phyloP scores from a whole-genome alignment of 2,797 vertebrate genomes.

The Knipowitschia caucasica region DNA sequence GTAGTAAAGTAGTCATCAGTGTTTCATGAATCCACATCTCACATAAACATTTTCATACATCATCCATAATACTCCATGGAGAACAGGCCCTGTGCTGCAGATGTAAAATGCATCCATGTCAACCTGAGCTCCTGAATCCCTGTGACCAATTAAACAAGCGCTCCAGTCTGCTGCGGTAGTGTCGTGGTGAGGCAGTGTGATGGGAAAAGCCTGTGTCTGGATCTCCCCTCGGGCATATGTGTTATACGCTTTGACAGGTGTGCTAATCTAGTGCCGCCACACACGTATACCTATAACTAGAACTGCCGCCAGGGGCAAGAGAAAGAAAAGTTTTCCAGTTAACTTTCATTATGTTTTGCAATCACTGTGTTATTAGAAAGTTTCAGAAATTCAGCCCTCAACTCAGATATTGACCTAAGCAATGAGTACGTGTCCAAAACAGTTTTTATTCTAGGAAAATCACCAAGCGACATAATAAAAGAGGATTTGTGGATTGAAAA shows the following conservation, averaged over 20 bases:
- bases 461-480: no score
- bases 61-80: not conserved
- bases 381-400: not conserved
- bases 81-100: not conserved
- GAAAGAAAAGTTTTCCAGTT: not conserved
- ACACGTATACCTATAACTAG: not conserved
- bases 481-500: no score
- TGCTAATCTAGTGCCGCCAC: not conserved
- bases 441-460: no score
- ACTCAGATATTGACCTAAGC: not conserved
- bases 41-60: not conserved
- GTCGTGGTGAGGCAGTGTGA: not conserved
- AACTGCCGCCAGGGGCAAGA: not conserved
- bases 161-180: not conserved
- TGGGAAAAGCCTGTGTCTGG: not conserved
- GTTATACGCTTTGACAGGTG: constrained; percentile 2
- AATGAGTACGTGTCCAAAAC: no score
- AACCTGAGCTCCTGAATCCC: not conserved
- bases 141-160: constrained; percentile 6
- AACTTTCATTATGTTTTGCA: not conserved
- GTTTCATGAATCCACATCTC: not conserved
- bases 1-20: not conserved
- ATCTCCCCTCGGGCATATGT: not conserved
- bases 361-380: not conserved
- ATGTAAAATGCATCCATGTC: not conserved